Conservation (phyloP, 2,888 invertebrate genomes). For the Agrotis puta region DNA sequence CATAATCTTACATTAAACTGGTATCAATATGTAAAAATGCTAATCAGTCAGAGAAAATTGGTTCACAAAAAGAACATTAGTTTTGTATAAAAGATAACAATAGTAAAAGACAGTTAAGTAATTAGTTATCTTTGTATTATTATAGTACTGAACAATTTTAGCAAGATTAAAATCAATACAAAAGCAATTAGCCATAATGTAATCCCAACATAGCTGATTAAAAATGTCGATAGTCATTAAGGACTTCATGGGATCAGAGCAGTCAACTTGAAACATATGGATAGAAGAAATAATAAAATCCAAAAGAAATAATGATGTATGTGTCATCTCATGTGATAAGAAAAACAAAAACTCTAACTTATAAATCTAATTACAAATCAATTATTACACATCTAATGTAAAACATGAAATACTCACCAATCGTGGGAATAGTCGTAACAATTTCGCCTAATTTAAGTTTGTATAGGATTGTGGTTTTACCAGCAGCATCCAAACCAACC, state of each 20-base stretch:
- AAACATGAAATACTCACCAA: constrained; percentile 93
- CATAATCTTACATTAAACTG: not conserved
- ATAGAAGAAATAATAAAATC: not conserved
- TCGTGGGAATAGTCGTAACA: constrained; percentile 99
- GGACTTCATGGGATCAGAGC: not conserved
- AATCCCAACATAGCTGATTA: constrained; percentile 17
- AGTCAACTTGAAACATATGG: constrained; percentile 21
- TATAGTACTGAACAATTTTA: constrained; percentile 7
- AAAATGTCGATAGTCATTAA: constrained; percentile 2
- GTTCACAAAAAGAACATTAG: not conserved
- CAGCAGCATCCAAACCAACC: constrained; percentile 99
- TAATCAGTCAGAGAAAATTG: not conserved
- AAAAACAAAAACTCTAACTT: constrained; percentile 21
- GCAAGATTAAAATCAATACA: constrained; percentile 43
- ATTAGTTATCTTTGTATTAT: constrained; percentile 31
- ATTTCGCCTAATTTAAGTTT: constrained; percentile 99
- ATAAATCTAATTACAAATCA: constrained; percentile 22
- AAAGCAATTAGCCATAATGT: constrained; percentile 45
- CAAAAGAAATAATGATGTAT: not conserved
- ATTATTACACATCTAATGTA: not conserved
- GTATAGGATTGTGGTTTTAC: constrained; percentile 99
- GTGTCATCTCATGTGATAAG: constrained; percentile 7
- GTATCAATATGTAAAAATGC: not conserved
- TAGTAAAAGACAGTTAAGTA: constrained; percentile 10
- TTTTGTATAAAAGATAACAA: constrained; percentile 15